These are phyloP conservation scores for Kryptolebias ocellatus DNA, from an alignment of 2,797 vertebrate genomes.

Conservation along the genomic window DNA sequence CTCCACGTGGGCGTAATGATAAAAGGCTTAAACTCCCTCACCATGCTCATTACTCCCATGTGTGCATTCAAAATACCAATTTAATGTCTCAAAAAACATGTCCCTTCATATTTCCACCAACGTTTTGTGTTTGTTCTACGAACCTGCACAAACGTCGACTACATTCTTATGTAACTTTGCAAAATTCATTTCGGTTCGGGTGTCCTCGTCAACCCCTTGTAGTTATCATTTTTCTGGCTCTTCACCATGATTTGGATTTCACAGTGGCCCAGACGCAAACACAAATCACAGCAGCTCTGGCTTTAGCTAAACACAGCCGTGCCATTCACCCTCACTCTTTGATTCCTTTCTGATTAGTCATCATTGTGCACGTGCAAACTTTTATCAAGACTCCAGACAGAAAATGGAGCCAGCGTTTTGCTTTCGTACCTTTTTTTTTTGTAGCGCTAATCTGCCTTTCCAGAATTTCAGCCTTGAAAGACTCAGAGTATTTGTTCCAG, in stretches of 20 bases:
- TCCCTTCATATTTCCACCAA: conserved; percentile 49
- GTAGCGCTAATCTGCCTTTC: conserved; percentile 47
- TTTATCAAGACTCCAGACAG: conserved; percentile 35
- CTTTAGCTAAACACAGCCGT: conserved; percentile 32
- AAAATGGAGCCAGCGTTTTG: conserved; percentile 43
- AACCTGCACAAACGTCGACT: conserved; percentile 1
- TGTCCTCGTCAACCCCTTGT: conserved; percentile 13
- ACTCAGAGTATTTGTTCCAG: conserved; percentile 61
- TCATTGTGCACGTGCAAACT: conserved; percentile 41
- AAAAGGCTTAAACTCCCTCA: conserved; percentile 65
- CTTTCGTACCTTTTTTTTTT: conserved; percentile 18
- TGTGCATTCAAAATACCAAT: conserved; percentile 74
- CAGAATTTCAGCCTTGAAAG: conserved; percentile 64
- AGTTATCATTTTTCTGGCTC: conserved; percentile 35
- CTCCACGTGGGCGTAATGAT: conserved; percentile 72
- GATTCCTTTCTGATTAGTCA: conserved; percentile 68
- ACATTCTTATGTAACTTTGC: conserved; percentile 7
- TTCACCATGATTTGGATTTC: conserved; percentile 34
- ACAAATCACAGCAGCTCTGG: conserved; percentile 27
- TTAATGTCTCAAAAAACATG: conserved; percentile 61
- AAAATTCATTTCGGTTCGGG: conserved; percentile 14
- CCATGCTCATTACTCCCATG: conserved; percentile 73
- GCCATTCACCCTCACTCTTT: conserved; percentile 34
- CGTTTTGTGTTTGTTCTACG: conserved; percentile 41
- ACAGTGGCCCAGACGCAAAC: conserved; percentile 19